Evolutionary conservation across 1,140 invertebrate genomes (phyloP), one percentile per base, ranked within the genome.

Genomic region (Sipha flava): DNA sequence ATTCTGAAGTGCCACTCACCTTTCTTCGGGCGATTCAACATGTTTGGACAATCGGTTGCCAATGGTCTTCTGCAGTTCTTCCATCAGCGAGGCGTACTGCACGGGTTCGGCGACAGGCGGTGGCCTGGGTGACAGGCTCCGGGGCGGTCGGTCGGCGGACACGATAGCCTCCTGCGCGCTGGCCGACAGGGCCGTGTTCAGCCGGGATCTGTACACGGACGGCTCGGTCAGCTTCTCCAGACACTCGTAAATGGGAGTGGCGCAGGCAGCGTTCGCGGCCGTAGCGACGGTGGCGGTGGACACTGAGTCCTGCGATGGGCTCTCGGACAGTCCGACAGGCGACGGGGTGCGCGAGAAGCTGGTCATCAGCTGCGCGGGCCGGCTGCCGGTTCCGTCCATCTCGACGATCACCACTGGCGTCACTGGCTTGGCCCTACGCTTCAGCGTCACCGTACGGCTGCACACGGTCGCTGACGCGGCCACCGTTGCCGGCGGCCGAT

Each of bases 51-150:
- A 26, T 2, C 73, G 54, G 52, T 81, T 79, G 34, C 75, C 81
- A 12, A 82, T 81, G 9, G 83, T 82, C 40, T 82, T 82, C 75
- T 87, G 84, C 9, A 87, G 81, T 81, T 87, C 87, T 57, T 85
- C 84, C 86, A 87, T 86, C 26, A 87, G 82, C 12, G 86, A 87
- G 1, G 86, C 86, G 81, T 87, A 87, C 79, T 87, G 87, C 10
- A 85, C 84, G 21, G 82, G 81, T 18, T 84, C 83, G 26, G 79
- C 79, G 31, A 70, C 84, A 83, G 82, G 86, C 82, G 80, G 81
- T n/a, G 73, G 84, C 79, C 79, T 84, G 12, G 85, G 85, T 7
- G 84, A 84, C 66, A 83, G 85, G 84, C 62, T 84, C 81, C 37
- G 77, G 18, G 49, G 83, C 68, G 72, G 84, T 3, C 82, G 62